Percentiles rank a stretch among this genome's conserved stretches.
phyloP scores from a whole-genome alignment of 2,113 vertebrate genomes.

The Prionailurus viverrinus region DNA sequence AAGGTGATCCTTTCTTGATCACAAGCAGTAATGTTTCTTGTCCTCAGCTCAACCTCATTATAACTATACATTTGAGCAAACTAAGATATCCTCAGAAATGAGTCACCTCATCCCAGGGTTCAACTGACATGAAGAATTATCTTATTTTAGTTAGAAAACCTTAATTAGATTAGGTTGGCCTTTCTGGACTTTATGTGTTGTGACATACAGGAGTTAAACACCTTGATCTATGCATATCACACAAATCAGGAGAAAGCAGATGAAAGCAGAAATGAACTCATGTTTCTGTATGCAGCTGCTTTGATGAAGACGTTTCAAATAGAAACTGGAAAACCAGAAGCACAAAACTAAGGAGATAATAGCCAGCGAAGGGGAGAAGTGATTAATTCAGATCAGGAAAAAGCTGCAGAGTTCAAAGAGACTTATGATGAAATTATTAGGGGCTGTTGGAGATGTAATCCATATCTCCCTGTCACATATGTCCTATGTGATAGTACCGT shows the following conservation, averaged over 20 bases:
- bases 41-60: constrained; percentile 67
- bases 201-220: constrained; percentile 68
- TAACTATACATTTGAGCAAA: constrained; percentile 68
- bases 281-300: constrained; percentile 58
- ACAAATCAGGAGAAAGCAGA: constrained; percentile 66
- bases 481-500: constrained; percentile 62
- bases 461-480: constrained; percentile 80
- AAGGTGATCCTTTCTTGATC: constrained; percentile 68
- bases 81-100: constrained; percentile 71
- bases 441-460: constrained; percentile 78
- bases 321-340: constrained; percentile 67
- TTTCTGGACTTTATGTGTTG: constrained; percentile 71
- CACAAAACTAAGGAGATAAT: constrained; percentile 76
- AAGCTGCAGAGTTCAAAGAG: constrained; percentile 80
- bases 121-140: constrained; percentile 65
- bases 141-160: constrained; percentile 74
- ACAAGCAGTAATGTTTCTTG: constrained; percentile 51
- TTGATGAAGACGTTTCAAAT: constrained; percentile 76
- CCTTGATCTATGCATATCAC: constrained; percentile 73
- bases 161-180: constrained; percentile 81
- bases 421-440: constrained; percentile 81
- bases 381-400: constrained; percentile 81
- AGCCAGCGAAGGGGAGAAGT: constrained; percentile 68
- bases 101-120: constrained; percentile 67
- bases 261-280: constrained; percentile 62